Evolutionary conservation across 1,140 invertebrate genomes (phyloP).

Genomic region (Caenorhabditis elegans): WBcel235 BX284606.5:12965001-12965500

Average conservation of each 20-base stretch:
- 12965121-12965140: not conserved
- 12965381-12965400: not conserved
- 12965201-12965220: not conserved
- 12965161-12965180: not conserved
- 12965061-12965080: not conserved
- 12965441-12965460: not conserved
- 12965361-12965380: not conserved
- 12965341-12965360: too few relatives aligned
- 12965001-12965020: conserved; percentile 10
- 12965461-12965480: conserved; percentile 7
- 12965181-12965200: not conserved
- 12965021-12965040: not conserved
- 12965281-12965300: too few relatives aligned
- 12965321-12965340: too few relatives aligned
- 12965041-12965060: not conserved
- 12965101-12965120: not conserved
- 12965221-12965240: too few relatives aligned
- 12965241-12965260: too few relatives aligned
- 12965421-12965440: not conserved
- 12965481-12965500: conserved; percentile 20
- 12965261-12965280: too few relatives aligned
- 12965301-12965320: too few relatives aligned
- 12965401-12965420: not conserved
- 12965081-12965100: conserved; percentile 10
- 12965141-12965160: too few relatives aligned